Base-by-base conservation (phyloP, 2,888 invertebrate genomes). In the Agrilus cyanescens region DNA sequence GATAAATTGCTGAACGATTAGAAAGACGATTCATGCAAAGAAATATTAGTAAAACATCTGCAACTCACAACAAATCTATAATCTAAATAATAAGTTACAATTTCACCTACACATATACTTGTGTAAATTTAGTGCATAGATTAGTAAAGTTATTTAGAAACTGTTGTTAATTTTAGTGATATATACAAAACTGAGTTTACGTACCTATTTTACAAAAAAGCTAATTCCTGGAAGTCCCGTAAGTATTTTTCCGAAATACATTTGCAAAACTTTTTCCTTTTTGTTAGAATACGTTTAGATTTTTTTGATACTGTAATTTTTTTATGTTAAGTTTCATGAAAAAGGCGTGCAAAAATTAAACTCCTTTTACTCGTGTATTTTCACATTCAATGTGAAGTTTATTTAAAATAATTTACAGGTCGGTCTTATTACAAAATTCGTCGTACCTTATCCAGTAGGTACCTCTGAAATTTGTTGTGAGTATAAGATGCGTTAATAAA, bases 401-500 rank as follows among this genome's bases (percentile, higher is more conserved):
- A 48, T 56, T 54, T 51, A 54, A 52, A 49, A 57, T 57, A 53
- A 55, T 62, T 61, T 58, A 59, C 60, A 59, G 59, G 56, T 57
- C 55, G 55, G 51, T 55, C 57, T 60, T 62, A 61, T 33, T 15
- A 14, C 25, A 25, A 25, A 25, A 25, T 10, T 25, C 25, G 25
- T 25, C 25, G 10, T 25, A 25, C 25, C 25, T 25, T 25, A 25
- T 25, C 25, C 25, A 58, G 54, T 56, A 57, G 57, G 57, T 56
- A 54, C 52, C 56, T 59, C 57, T 56, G 58, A 57, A 59, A 56
- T 64, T 66, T 66, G 66, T 66, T 66, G 66, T 66, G 66, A 66
- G 66, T 65, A 64, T 54, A 62, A 65, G 66, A 66, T 65, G 65
- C 62, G 64, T 64, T 64, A 66, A 65, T 63, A 63, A 64, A 60